These are phyloP conservation scores for Oppia nitens DNA, from an alignment of 1,140 invertebrate genomes.

Conservation along the genomic window DNA sequence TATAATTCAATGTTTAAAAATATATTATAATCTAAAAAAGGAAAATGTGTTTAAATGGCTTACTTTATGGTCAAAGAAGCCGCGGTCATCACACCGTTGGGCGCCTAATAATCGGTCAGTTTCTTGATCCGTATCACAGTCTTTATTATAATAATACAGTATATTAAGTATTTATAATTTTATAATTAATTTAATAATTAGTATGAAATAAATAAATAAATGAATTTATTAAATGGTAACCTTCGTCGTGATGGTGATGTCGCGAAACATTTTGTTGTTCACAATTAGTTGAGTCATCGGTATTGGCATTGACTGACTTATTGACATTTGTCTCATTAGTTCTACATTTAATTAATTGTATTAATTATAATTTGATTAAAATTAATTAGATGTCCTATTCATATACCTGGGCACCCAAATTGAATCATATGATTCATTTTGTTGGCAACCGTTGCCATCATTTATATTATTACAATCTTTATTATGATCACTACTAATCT, in stretches of 20 bases:
- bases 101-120: slow-evolving; percentile 73
- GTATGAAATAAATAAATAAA: too few species aligned
- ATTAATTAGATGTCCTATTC: too few species aligned
- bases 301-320: background rate
- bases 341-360: background rate
- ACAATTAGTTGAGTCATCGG: background rate
- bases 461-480: background rate
- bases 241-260: slow-evolving; percentile 12
- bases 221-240: slow-evolving; percentile 5
- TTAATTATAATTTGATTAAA: too few species aligned
- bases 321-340: background rate
- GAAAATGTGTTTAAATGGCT: too few species aligned
- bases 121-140: slow-evolving; percentile 37
- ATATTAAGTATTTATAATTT: too few species aligned
- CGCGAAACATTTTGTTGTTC: slow-evolving; percentile 1
- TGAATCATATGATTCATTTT: background rate
- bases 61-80: slow-evolving; percentile 68
- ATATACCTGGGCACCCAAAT: background rate
- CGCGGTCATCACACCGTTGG: slow-evolving; percentile 70
- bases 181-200: too few species aligned
- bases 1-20: too few species aligned
- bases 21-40: too few species aligned
- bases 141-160: too few species aligned
- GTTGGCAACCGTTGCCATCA: background rate
- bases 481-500: background rate